These are phyloP conservation scores for Heterotis niloticus DNA, from an alignment of 2,113 vertebrate genomes.

Conservation along the genomic window DNA sequence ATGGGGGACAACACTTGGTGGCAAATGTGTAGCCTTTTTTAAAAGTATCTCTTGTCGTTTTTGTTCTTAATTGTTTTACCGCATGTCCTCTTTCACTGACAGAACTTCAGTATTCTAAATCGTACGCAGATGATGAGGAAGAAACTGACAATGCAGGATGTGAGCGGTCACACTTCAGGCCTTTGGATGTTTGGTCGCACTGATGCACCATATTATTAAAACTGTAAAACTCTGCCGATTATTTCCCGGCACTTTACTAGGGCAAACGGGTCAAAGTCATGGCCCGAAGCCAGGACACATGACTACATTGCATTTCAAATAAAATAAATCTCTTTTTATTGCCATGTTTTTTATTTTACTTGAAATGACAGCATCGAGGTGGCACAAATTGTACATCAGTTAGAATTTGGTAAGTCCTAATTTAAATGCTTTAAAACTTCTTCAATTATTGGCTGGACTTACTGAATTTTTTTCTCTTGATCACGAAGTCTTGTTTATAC, in stretches of 20 bases:
- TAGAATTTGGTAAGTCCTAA: too few species aligned
- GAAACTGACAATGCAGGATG: constrained; percentile 35
- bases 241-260: background rate
- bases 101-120: constrained; percentile 44
- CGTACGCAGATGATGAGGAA: constrained; percentile 44
- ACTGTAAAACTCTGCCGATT: too few species aligned
- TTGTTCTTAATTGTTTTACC: constrained; percentile 50
- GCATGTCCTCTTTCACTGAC: constrained; percentile 50
- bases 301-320: too few species aligned
- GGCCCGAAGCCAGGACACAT: background rate
- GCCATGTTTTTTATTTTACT: too few species aligned
- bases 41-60: constrained; percentile 53
- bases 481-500: too few species aligned
- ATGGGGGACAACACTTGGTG: constrained; percentile 46
- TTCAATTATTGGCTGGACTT: too few species aligned
- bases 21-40: constrained; percentile 56
- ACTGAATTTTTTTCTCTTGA: too few species aligned
- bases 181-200: background rate
- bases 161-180: background rate
- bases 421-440: too few species aligned
- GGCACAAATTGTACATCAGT: too few species aligned
- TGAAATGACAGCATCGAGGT: too few species aligned
- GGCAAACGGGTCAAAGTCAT: background rate
- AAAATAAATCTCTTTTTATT: too few species aligned
- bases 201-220: too few species aligned